phyloP scores from a whole-genome alignment of 2,888 invertebrate genomes.

The Drosophila fungiperda region DNA sequence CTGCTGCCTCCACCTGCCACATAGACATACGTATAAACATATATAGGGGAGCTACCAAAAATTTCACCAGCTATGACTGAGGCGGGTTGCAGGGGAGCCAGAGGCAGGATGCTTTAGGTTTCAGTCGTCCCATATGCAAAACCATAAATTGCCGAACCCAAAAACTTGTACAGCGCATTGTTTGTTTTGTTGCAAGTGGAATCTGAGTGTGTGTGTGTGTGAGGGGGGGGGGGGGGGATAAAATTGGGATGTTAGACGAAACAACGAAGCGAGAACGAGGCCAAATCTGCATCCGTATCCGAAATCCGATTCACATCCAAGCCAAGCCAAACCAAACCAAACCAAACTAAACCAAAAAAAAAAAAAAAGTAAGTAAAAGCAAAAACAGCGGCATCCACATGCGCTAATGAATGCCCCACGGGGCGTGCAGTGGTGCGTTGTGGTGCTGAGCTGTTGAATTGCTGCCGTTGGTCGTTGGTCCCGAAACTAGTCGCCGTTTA shows the following conservation, averaged over 20 bases:
- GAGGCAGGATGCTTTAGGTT: slow-evolving; percentile 9
- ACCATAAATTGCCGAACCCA: slow-evolving; percentile 78
- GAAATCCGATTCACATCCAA: slow-evolving; percentile 29
- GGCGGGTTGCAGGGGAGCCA: background rate
- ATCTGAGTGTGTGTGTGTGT: background rate
- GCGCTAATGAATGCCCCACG: slow-evolving; percentile 69
- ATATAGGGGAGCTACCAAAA: slow-evolving; percentile 66
- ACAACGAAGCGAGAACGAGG: slow-evolving; percentile 62
- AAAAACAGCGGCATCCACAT: slow-evolving; percentile 32
- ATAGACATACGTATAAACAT: background rate
- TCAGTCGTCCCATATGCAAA: slow-evolving; percentile 69
- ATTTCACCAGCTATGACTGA: slow-evolving; percentile 35
- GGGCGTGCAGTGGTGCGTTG: slow-evolving; percentile 18
- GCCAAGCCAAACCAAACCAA: slow-evolving; percentile 2
- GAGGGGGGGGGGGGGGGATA: background rate
- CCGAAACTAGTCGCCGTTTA: slow-evolving; percentile 64
- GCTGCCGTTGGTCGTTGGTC: slow-evolving; percentile 58
- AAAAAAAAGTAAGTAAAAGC: background rate
- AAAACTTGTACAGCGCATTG: slow-evolving; percentile 67
- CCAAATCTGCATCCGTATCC: slow-evolving; percentile 56
- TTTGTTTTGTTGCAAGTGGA: slow-evolving; percentile 25
- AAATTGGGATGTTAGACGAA: slow-evolving; percentile 44
- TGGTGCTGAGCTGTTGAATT: slow-evolving; percentile 49
- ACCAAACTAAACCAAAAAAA: slow-evolving; percentile 11
- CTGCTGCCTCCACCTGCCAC: background rate